phyloP scores from a whole-genome alignment of 2,888 invertebrate genomes.

The Polymixis flavicincta region DNA sequence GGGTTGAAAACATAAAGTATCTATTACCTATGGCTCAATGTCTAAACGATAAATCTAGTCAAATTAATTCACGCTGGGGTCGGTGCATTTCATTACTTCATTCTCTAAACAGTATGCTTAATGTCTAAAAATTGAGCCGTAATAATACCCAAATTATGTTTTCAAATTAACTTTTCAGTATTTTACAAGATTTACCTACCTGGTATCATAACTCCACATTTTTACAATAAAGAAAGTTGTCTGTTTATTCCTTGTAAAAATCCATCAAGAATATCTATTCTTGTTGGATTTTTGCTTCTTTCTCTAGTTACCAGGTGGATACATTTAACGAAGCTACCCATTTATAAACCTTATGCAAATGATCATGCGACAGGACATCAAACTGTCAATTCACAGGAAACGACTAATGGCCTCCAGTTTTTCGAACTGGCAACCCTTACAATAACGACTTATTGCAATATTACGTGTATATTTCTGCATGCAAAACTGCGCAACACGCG shows the following conservation, averaged over 20 bases:
- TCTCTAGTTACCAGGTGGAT: neutral
- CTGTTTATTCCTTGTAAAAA: neutral
- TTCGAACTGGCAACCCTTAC: slow-evolving; percentile 50
- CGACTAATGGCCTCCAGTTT: slow-evolving; percentile 55
- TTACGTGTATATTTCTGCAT: slow-evolving; percentile 53
- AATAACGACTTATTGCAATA: slow-evolving; percentile 52
- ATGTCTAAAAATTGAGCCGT: neutral
- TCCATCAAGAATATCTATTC: neutral
- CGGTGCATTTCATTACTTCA: too few species aligned
- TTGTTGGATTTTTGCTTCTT: too few species aligned
- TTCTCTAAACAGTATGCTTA: too few species aligned
- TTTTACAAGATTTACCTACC: neutral
- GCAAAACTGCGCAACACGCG: slow-evolving; percentile 52
- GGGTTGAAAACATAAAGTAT: too few species aligned
- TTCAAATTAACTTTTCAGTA: neutral
- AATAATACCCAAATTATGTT: neutral
- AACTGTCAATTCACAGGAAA: slow-evolving; percentile 58
- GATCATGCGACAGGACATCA: slow-evolving; percentile 31
- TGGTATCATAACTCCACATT: too few species aligned
- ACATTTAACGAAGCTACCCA: slow-evolving; percentile 2
- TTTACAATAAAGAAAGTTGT: neutral
- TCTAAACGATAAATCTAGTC: too few species aligned
- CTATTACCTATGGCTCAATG: too few species aligned
- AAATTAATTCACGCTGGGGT: too few species aligned
- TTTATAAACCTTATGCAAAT: slow-evolving; percentile 31